Evolutionary conservation across 2,113 vertebrate genomes (phyloP).

Genomic region (Callipepla squamata): DNA sequence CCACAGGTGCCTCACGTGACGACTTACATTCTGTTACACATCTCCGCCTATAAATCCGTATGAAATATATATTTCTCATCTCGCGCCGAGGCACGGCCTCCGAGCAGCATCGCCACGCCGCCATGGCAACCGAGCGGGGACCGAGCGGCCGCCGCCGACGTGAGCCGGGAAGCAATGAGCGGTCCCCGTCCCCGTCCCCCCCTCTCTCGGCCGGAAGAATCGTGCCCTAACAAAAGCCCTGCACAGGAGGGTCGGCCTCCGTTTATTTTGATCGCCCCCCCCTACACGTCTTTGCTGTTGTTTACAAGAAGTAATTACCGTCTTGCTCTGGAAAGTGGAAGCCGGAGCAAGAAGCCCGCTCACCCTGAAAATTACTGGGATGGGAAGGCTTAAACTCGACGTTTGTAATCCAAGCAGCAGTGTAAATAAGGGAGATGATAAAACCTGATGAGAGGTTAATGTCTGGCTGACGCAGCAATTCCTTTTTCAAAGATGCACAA

Average conservation of each 20-base stretch:
- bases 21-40: not conserved
- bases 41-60: not conserved
- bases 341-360: not conserved
- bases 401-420: conserved; percentile 38
- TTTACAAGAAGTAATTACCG: not conserved
- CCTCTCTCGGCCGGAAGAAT: conserved; percentile 26
- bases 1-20: rapidly evolving
- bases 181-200: conserved; percentile 13
- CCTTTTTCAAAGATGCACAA: conserved; percentile 36
- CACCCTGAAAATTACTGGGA: not conserved
- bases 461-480: conserved; percentile 26
- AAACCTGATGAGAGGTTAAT: conserved; percentile 50
- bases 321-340: not conserved
- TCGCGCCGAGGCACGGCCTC: conserved; percentile 30
- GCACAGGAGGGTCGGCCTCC: not conserved
- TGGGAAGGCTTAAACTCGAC: not conserved
- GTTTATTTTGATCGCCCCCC: not conserved
- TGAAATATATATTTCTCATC: not conserved
- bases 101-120: conserved; percentile 66
- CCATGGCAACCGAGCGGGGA: conserved; percentile 82
- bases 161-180: conserved; percentile 79
- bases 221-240: not conserved
- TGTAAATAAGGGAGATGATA: conserved; percentile 55
- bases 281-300: not conserved
- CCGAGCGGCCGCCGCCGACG: conserved; percentile 76